phyloP scores from a whole-genome alignment of 2,888 invertebrate genomes.

The Phanerotoma sp. region DNA sequence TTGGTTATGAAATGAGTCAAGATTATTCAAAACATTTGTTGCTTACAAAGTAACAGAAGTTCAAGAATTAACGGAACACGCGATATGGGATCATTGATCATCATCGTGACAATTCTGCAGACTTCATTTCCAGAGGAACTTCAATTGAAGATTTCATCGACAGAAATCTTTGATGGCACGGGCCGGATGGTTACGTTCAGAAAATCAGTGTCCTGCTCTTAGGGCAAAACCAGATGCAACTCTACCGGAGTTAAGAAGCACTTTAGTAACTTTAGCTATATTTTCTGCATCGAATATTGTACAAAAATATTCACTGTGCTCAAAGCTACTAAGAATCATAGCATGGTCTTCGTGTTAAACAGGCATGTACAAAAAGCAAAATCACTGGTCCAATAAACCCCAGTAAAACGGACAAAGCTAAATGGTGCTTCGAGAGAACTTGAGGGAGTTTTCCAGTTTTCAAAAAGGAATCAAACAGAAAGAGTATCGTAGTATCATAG shows the following conservation, averaged over 20 bases:
- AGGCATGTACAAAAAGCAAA: neutral
- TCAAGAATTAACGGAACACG: constrained; percentile 10
- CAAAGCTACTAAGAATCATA: constrained; percentile 14
- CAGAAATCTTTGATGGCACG: constrained; percentile 26
- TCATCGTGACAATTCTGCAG: constrained; percentile 31
- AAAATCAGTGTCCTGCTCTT: constrained; percentile 4
- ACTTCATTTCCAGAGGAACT: constrained; percentile 26
- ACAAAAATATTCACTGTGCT: constrained; percentile 6
- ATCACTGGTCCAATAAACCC: constrained; percentile 13
- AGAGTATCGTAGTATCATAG: too few species aligned
- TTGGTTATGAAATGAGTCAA: constrained; percentile 21
- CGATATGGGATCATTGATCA: constrained; percentile 24
- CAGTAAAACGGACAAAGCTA: too few species aligned
- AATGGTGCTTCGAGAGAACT: constrained; percentile 31
- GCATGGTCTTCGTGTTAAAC: constrained; percentile 19
- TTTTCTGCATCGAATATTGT: neutral
- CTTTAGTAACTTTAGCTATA: neutral
- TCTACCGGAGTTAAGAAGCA: constrained; percentile 15
- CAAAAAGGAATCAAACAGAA: too few species aligned
- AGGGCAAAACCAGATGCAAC: neutral
- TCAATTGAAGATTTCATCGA: constrained; percentile 2
- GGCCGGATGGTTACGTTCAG: constrained; percentile 25
- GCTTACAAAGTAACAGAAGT: constrained; percentile 27
- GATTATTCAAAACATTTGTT: constrained; percentile 23
- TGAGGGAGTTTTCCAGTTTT: neutral